These are phyloP conservation scores for Psilopsiagon aymara DNA, from an alignment of 2,113 vertebrate species.

Conservation along the genomic window DNA sequence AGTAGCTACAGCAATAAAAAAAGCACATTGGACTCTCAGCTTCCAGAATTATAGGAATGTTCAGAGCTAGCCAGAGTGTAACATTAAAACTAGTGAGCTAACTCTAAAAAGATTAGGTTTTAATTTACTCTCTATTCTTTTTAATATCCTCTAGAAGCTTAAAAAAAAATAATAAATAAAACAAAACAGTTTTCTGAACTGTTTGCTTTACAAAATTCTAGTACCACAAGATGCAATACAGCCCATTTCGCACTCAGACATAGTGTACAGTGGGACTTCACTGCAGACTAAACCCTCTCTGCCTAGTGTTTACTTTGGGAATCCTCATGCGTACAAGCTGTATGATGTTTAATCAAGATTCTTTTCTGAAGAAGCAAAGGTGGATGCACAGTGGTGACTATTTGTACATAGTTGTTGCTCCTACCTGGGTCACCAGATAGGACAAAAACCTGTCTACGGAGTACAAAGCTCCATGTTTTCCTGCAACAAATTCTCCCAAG, in stretches of 20 bases:
- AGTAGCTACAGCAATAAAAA: neutral
- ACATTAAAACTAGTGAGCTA: slow-evolving; percentile 1
- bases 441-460: neutral
- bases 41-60: neutral
- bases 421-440: neutral
- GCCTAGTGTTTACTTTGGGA: neutral
- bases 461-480: neutral
- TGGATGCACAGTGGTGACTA: neutral
- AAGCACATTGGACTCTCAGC: neutral
- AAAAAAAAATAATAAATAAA: neutral
- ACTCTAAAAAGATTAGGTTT: slow-evolving; percentile 18
- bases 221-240: neutral
- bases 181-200: neutral
- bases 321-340: neutral
- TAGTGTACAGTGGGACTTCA: neutral
- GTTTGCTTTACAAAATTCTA: neutral
- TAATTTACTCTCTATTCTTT: slow-evolving; percentile 35
- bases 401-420: neutral
- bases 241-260: neutral
- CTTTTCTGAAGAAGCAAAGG: neutral
- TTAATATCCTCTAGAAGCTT: neutral
- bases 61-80: slow-evolving; percentile 11
- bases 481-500: neutral
- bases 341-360: neutral
- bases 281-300: neutral